Evolutionary conservation across 2,888 invertebrate species (phyloP), one percentile per base, ranked within the genome.

Genomic region (Geotrupes spiniger): DNA sequence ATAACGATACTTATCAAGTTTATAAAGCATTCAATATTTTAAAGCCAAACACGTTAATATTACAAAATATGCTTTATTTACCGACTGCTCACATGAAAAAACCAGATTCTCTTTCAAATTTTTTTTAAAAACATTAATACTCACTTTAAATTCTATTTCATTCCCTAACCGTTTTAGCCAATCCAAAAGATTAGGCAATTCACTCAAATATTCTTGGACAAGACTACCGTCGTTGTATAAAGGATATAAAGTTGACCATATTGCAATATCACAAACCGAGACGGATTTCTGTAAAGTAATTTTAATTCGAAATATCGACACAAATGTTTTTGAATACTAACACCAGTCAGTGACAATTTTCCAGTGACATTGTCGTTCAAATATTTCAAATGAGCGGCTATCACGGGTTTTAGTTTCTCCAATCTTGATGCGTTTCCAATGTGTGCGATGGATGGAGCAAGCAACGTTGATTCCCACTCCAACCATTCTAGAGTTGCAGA

Each of bases 211-310:
- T 52, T 79, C 78, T 33, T 75, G 69, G 38, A 69, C 75, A 6
- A 84, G 69, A 31, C 80, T 80, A n/a, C 76, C 76, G 56, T 81
- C 82, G 56, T 75, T 73, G 49, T 76, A 70, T 1, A 87, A 60
- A 0, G 86, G 87, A 63, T 85, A 88, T 2, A 91, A 59, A 1
- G 84, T 81, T 31, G 82, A 79, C 87, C 88, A 91, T 51, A 90
- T 74, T 2, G 82, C 78, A 43, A 87, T 74, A 71, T 92, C 91
- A 0, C 83, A 86, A 2, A 83, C 75, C 12, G 83, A 79, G 16
- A 87, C 47, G 54, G 78, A 77, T 48, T 79, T 76, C 84, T 85
- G 68, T 42, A 77, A 75, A 52, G 31, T 29, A 50, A 46, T 17
- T 21, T 31, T 21, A 38, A 6, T 12, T 9, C 10, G 2, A 8